Percentiles rank a stretch among this genome's conserved stretches.
Conservation (phyloP, 2,797 vertebrate genomes). For the Brachyalestes nurse region DNA sequence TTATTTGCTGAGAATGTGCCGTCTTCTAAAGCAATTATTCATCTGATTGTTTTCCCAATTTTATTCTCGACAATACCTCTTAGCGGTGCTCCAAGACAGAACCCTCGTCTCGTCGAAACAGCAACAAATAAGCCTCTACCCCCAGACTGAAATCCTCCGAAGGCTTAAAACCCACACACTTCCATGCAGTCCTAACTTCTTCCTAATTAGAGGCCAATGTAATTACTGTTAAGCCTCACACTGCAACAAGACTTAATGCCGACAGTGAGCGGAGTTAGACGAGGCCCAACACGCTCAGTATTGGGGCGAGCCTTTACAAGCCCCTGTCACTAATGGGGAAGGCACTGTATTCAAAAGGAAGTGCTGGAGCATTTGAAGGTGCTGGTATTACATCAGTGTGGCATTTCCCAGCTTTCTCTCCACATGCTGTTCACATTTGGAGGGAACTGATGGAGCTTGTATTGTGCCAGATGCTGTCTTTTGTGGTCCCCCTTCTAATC, state of each 20-base stretch:
- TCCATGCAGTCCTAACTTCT: slow-evolving; percentile 16
- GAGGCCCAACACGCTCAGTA: slow-evolving; percentile 21
- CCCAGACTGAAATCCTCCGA: slow-evolving; percentile 17
- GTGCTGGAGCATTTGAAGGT: slow-evolving; percentile 5
- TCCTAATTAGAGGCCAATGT: slow-evolving; percentile 42
- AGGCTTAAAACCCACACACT: slow-evolving; percentile 25
- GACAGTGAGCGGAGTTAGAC: slow-evolving; percentile 18
- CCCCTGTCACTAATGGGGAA: slow-evolving; percentile 34
- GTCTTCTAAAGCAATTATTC: background rate
- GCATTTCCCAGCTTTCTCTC: slow-evolving; percentile 11
- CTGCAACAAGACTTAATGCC: slow-evolving; percentile 13
- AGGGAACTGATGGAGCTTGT: background rate
- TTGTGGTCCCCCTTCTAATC: slow-evolving; percentile 11
- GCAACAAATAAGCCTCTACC: slow-evolving; percentile 10
- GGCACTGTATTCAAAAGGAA: slow-evolving; percentile 19
- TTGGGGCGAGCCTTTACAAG: slow-evolving; percentile 24
- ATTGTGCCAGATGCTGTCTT: background rate
- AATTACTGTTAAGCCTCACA: slow-evolving; percentile 41
- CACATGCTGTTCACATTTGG: background rate
- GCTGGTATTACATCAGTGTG: slow-evolving; percentile 26
- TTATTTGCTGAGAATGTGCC: background rate
- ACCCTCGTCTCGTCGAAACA: background rate
- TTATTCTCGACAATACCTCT: background rate
- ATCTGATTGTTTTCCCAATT: slow-evolving; percentile 10
- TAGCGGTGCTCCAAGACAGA: background rate